A percentile compares a stretch with the other conserved stretches of the same genome.
phyloP scores from a whole-genome alignment of 2,797 vertebrate genomes.

The Hirundo rustica region DNA sequence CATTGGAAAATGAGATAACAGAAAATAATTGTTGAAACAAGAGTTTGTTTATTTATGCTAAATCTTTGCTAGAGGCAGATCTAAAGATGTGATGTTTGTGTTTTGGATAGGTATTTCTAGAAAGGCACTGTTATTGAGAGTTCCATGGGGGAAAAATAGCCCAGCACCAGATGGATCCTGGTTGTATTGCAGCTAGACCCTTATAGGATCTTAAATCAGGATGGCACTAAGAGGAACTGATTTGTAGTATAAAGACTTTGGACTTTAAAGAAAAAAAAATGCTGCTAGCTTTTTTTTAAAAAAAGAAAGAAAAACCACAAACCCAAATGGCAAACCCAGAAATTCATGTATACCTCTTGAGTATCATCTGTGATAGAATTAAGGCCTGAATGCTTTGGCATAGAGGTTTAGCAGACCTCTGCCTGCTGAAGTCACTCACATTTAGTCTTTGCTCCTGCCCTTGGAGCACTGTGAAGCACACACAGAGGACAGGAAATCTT shows the following conservation, averaged over 20 bases:
- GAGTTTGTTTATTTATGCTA: background rate
- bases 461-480: background rate
- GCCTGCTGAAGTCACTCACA: background rate
- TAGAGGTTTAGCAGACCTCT: background rate
- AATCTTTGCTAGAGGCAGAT: background rate
- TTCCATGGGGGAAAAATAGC: background rate
- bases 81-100: background rate
- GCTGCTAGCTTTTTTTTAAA: background rate
- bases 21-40: background rate
- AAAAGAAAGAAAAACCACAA: background rate
- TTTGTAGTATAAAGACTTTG: background rate
- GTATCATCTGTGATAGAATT: background rate
- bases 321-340: background rate
- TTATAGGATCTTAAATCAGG: background rate
- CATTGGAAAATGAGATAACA: background rate
- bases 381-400: background rate
- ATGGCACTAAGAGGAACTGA: background rate
- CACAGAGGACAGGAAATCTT: background rate
- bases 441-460: background rate
- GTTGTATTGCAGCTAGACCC: background rate
- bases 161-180: background rate
- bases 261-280: background rate
- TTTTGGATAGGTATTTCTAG: background rate
- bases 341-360: background rate
- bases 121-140: background rate